Evolutionary conservation across 2,797 vertebrate genomes (phyloP).

Genomic region (Lepidocolaptes lacrymiger): DNA sequence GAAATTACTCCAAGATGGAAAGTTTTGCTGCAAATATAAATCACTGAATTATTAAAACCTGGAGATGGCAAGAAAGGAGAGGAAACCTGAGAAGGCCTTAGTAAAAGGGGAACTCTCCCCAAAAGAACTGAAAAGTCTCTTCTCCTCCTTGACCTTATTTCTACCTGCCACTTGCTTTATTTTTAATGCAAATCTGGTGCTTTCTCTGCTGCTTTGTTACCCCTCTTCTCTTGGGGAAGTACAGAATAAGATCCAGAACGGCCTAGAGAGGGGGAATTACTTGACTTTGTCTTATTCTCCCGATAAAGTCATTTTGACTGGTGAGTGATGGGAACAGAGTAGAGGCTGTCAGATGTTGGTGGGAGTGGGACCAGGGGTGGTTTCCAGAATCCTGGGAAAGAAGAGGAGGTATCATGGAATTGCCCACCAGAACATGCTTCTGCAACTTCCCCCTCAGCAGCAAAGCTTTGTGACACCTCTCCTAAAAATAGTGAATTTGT

Average conservation of each 20-base stretch:
- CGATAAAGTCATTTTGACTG: background rate
- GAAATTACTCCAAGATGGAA: background rate
- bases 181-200: background rate
- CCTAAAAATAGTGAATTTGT: fast-evolving
- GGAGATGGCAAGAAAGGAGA: background rate
- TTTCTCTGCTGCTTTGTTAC: background rate
- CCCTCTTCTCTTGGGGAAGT: background rate
- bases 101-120: background rate
- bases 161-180: background rate
- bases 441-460: background rate
- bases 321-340: background rate
- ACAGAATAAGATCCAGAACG: background rate
- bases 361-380: fast-evolving
- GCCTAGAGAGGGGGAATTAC: background rate
- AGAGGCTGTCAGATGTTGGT: background rate
- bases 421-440: background rate
- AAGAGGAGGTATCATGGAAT: fast-evolving
- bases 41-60: background rate
- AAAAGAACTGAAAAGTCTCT: background rate
- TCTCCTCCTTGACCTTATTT: background rate
- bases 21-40: background rate
- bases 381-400: background rate
- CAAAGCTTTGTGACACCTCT: background rate
- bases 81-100: background rate
- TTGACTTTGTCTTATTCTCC: background rate